phyloP scores from a whole-genome alignment of 2,888 invertebrate genomes.

The Tubulanus polymorphus region DNA sequence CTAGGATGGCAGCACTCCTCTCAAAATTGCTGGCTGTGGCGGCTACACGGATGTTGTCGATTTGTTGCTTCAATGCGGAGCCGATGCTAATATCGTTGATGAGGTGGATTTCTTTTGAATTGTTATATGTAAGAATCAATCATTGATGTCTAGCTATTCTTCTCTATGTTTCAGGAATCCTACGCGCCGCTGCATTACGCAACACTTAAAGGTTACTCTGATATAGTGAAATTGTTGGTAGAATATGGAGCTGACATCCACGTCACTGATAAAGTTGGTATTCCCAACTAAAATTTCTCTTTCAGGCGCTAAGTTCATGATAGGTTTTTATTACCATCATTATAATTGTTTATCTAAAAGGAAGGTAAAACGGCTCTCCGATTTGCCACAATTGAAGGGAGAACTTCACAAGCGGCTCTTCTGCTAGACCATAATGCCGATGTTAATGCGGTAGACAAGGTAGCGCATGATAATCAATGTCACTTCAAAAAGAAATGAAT shows the following conservation, averaged over 20 bases:
- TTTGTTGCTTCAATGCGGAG: not conserved
- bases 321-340: too few relatives aligned
- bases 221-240: conserved; percentile 13
- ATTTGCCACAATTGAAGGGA: conserved; percentile 16
- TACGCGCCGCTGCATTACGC: conserved; percentile 12
- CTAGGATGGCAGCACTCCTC: too few relatives aligned
- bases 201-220: conserved; percentile 12
- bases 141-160: too few relatives aligned
- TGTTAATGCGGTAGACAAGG: conserved; percentile 17
- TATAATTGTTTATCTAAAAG: conserved; percentile 14
- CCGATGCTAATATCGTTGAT: not conserved
- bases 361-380: conserved; percentile 12
- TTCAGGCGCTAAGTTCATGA: too few relatives aligned
- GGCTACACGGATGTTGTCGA: not conserved
- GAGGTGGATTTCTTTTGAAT: not conserved
- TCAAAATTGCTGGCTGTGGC: too few relatives aligned
- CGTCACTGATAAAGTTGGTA: conserved; percentile 11
- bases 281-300: too few relatives aligned
- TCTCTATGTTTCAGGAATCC: not conserved
- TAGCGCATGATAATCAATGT: not conserved
- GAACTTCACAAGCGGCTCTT: conserved; percentile 18
- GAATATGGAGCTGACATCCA: conserved; percentile 18
- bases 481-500: not conserved
- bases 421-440: conserved; percentile 23
- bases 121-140: too few relatives aligned